Evolutionary conservation across 2,888 invertebrate genomes (phyloP), one percentile per base, ranked within the genome.

Genomic region (Dascillus cervinus): DNA sequence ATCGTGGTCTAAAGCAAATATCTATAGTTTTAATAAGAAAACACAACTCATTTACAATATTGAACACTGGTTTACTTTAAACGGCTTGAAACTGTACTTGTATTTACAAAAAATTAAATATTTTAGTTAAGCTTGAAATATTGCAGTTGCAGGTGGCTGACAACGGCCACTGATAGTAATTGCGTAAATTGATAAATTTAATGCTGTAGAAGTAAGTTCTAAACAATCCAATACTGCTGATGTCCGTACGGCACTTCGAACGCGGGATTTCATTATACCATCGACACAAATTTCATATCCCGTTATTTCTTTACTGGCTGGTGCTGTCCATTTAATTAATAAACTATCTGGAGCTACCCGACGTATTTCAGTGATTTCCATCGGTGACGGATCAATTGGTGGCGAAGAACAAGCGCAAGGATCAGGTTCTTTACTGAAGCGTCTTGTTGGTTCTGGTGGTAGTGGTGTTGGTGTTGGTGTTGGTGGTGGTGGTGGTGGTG

Each of bases 211-310:
- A 22, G 34, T 38, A 11, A 40, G n/a, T 3, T 37, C 25, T 12
- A 50, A 14, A 3, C 34, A 37, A 26, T 50, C 43, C 5, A 54
- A 20, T 6, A 54, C 37, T 4, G 52, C 45, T 2, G 42, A 43
- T 6, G 44, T 49, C 9, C 54, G 34, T 4, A 24, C 26, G 1
- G 43, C 32, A 36, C 46, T 53, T 17, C 41, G 46, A 10, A 53
- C 39, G n/a, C 46, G 30, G 3, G 47, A 49, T 29, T 46, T 47
- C 1, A 46, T 12, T 6, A 37, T 20, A n/a, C 42, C 45, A 32
- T 52, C 37, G 4, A 54, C 43, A 4, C 39, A 30, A 5, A 53
- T 38, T 26, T 52, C 52, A 32, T 50, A 54, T 8, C 52, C 54
- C 11, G 34, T 43, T 11, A 50, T 37, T 5, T 43, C 15, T 12